These are phyloP conservation scores for Ceriagrion tenellum DNA, from an alignment of 2,888 invertebrate genomes.

Conservation along the genomic window DNA sequence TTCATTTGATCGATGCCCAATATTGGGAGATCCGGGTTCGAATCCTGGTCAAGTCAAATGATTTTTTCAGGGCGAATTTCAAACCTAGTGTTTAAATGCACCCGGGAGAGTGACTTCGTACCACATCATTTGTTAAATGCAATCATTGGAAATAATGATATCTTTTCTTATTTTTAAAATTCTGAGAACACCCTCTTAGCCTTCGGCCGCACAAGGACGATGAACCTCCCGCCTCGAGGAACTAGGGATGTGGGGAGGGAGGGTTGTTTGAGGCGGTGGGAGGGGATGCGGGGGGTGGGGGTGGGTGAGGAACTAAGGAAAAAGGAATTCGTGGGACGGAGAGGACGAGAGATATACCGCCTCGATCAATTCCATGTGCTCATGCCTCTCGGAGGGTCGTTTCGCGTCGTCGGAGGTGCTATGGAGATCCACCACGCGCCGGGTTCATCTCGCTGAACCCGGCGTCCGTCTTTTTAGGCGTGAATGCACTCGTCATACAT, in stretches of 20 bases:
- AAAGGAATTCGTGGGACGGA: neutral
- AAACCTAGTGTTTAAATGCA: neutral
- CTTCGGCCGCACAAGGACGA: neutral
- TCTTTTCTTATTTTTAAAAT: no score
- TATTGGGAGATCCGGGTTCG: no score
- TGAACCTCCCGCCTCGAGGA: neutral
- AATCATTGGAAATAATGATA: no score
- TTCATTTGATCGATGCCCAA: no score
- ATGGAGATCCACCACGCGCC: no score
- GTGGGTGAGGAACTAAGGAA: no score
- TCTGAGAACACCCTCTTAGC: conserved; percentile 1
- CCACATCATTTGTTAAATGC: no score
- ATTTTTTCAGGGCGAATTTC: neutral
- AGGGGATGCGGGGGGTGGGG: neutral
- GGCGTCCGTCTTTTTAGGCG: neutral
- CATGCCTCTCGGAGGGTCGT: neutral
- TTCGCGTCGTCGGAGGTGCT: neutral
- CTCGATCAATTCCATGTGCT: conserved; percentile 27
- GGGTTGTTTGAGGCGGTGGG: neutral
- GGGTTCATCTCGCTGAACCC: neutral
- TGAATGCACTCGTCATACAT: neutral
- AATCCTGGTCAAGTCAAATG: neutral
- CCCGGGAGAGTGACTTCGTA: no score
- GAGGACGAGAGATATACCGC: neutral
- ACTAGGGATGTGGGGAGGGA: neutral